Conservation (phyloP, 2,797 vertebrate genomes). For the Periparus ater region DNA sequence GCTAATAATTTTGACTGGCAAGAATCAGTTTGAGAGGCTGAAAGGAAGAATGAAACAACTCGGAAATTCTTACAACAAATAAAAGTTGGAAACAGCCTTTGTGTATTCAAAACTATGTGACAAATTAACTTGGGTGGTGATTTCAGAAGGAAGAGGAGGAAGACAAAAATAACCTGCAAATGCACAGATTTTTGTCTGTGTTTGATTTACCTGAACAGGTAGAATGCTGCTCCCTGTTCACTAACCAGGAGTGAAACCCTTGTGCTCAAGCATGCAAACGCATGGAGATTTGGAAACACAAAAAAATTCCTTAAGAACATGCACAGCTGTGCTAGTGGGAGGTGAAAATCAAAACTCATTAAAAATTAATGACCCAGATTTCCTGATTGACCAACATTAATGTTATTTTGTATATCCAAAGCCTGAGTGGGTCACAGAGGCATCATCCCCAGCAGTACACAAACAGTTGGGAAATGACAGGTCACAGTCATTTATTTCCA, state of each 20-base stretch:
- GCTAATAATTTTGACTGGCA: background rate
- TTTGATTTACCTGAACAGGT: background rate
- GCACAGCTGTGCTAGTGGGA: background rate
- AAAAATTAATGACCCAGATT: background rate
- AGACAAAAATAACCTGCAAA: background rate
- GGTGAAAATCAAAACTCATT: background rate
- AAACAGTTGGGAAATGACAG: background rate
- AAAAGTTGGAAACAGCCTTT: background rate
- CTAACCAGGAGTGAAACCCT: background rate
- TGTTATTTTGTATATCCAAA: background rate
- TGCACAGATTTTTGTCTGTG: background rate
- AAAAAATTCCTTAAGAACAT: background rate
- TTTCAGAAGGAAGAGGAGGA: background rate
- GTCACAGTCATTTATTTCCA: background rate
- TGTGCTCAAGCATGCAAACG: background rate
- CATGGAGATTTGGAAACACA: background rate
- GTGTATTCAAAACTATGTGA: background rate
- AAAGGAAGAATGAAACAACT: background rate
- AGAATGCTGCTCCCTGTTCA: too few species aligned
- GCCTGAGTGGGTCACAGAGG: background rate
- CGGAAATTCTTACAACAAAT: background rate
- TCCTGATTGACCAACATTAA: background rate
- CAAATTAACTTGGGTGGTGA: background rate
- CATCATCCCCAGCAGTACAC: background rate
- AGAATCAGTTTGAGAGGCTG: background rate